Base-by-base conservation (phyloP, 2,113 vertebrate genomes). In the Beaufortia kweichowensis region DNA sequence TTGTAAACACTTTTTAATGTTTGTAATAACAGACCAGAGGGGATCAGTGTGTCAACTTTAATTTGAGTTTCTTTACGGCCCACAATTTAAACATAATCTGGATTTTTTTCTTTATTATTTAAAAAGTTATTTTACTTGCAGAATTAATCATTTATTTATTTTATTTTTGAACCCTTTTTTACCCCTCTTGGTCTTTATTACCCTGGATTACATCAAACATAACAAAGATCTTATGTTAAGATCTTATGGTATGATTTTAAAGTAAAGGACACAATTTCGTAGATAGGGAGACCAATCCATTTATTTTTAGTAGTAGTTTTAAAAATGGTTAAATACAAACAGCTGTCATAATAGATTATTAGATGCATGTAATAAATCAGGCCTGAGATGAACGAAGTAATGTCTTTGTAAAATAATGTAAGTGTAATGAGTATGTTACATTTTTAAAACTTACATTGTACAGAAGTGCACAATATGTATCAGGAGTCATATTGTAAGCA, bases 161-260 rank as follows among this genome's bases (percentile, higher is more conserved):
- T 14, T 12, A 46, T 46, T 3, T 15, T 4, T 46, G 4, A 46
- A 14, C 43, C 12, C 43, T 68, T 71, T 81, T 12, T 39, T 59
- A 24, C 15, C 68, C 90, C 90, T 92, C 91, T 92, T 91, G 86
- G 90, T 87, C 87, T 88, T 92, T 93, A 92, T 94, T 94, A 92
- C 92, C 81, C 92, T 93, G 89, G 93, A 93, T 92, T 91, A 90
- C 92, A 92, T 92, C 91, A 88, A 63, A 69, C 72, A 48, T 26
- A 21, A 73, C 83, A 83, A 6, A 63, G 77, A 75, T 76, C 43
- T 21, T 33, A 10, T n/a, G 67, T 9, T 66, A 9, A 31, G 6
- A 2, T n/a, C n/a, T n/a, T n/a, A n/a, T n/a, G n/a, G n/a, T n/a
- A n/a, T n/a, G n/a, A n/a, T 35, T 23, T 21, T 11, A 5, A 19